Evolutionary conservation across 2,797 vertebrate species (phyloP).

Genomic region (Champsocephalus gunnari): DNA sequence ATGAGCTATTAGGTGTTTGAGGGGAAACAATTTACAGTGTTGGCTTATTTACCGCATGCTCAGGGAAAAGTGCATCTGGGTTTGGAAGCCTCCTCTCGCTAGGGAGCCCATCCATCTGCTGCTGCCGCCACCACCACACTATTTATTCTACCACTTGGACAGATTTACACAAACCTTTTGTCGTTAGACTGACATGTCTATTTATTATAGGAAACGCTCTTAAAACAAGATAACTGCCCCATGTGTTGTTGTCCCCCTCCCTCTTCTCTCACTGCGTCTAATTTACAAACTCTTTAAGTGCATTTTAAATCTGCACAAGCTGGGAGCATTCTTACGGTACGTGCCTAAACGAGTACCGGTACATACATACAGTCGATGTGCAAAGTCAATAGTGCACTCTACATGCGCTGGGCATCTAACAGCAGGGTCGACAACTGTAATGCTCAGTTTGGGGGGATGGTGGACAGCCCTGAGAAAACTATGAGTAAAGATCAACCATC

Average conservation of each 20-base stretch:
- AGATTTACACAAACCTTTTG: slow-evolving; percentile 85
- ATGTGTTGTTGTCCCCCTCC: slow-evolving; percentile 16
- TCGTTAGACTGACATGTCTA: slow-evolving; percentile 78
- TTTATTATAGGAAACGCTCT: slow-evolving; percentile 76
- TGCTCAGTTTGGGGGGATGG: slow-evolving; percentile 29
- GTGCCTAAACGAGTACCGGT: slow-evolving; percentile 13
- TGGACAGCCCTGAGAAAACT: slow-evolving; percentile 20
- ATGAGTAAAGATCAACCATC: slow-evolving; percentile 35
- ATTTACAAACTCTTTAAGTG: slow-evolving; percentile 69
- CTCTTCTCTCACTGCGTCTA: slow-evolving; percentile 19
- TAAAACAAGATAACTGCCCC: slow-evolving; percentile 64
- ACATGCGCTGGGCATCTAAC: slow-evolving; percentile 21
- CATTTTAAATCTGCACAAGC: slow-evolving; percentile 69
- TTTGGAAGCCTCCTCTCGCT: slow-evolving; percentile 63
- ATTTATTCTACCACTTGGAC: slow-evolving; percentile 75
- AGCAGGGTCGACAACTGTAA: slow-evolving; percentile 30
- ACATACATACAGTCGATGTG: slow-evolving; percentile 34
- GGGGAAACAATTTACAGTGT: slow-evolving; percentile 80
- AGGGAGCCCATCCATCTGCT: slow-evolving; percentile 81
- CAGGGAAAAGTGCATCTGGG: slow-evolving; percentile 78
- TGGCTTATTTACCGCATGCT: slow-evolving; percentile 78
- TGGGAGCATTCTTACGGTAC: slow-evolving; percentile 41
- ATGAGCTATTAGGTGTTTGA: slow-evolving; percentile 82
- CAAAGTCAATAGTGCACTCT: slow-evolving; percentile 37
- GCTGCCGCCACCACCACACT: slow-evolving; percentile 72